Evolutionary conservation across 2,888 invertebrate species (phyloP).

Genomic region (Pardosa pseudoannulata): DNA sequence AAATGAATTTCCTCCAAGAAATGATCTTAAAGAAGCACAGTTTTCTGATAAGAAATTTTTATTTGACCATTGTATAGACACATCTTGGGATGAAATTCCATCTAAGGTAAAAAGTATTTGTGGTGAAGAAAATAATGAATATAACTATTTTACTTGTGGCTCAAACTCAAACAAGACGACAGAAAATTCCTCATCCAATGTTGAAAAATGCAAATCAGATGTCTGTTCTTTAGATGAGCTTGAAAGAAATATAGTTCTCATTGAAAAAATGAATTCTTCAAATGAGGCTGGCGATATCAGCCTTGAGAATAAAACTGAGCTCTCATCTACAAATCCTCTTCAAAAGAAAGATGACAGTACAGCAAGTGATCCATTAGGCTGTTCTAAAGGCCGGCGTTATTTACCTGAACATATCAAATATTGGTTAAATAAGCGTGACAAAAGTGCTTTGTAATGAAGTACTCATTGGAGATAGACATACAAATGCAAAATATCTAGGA

Average conservation of each 20-base stretch:
- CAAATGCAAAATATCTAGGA: too few species aligned
- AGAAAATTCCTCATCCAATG: not conserved
- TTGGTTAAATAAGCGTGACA: not conserved
- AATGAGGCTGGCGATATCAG: not conserved
- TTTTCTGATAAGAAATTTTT: not conserved
- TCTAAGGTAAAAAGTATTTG: not conserved
- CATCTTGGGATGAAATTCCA: not conserved
- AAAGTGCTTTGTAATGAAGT: not conserved
- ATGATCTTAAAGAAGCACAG: not conserved
- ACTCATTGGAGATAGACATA: too few species aligned
- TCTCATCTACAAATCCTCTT: not conserved
- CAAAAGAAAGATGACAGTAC: not conserved
- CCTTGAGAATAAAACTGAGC: not conserved
- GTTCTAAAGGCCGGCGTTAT: not conserved
- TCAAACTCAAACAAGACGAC: not conserved
- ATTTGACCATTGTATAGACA: not conserved
- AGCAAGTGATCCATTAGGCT: not conserved
- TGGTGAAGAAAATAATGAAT: not conserved
- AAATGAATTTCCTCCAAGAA: not conserved
- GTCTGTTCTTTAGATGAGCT: not conserved
- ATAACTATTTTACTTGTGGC: not conserved
- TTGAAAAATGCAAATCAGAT: not conserved
- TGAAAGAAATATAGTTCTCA: not conserved
- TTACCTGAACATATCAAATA: slow-evolving; percentile 7
- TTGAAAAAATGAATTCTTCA: not conserved